Evolutionary conservation across 2,888 invertebrate species (phyloP), one percentile per base, ranked within the genome.

Genomic region (Ophion slaviceki): DNA sequence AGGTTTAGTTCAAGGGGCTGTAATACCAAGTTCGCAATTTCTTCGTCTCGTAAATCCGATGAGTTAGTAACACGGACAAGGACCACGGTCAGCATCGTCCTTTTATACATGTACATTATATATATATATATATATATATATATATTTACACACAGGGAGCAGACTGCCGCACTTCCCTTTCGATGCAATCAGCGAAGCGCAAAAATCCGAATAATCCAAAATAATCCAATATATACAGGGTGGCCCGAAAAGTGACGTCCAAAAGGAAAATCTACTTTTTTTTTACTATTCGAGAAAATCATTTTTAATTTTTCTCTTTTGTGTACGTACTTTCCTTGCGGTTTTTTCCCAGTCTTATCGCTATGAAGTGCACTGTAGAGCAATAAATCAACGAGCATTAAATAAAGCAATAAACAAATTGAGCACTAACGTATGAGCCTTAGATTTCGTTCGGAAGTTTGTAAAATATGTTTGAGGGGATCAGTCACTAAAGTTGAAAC

Each of bases 51-150:
- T 90, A 89, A 92, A 91, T 87, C 89, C 88, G 87, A 88, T 87
- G 89, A 92, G 89, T 89, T 91, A 91, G 90, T 90, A 90, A 87
- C 87, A 84, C 88, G 88, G 78, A 81, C 78, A 85, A 28, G 68
- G 72, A 47, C 66, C 47, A n/a, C 40, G 78, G 47, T 47, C 45
- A 72, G 66, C 71, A 72, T 70, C 70, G 74, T 24, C 47, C 32
- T 11, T 45, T 14, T 14, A 24, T 2, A 20, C 14, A 14, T 62
- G 32, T 32, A 32, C 32, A 32, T 32, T 40, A 40, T 40, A 8
- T 40, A 8, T 45, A 1, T 11, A 45, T 11, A 20, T 45, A 11
- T 45, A 45, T 66, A 17, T 64, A 53, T 40, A 40, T 3, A 24
- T 68, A 20, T 36, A 71, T 72, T 36, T n/a, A n/a, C 36, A 53